Evolutionary conservation across 2,888 invertebrate genomes (phyloP).

Genomic region (Stenotaenia linearis): DNA sequence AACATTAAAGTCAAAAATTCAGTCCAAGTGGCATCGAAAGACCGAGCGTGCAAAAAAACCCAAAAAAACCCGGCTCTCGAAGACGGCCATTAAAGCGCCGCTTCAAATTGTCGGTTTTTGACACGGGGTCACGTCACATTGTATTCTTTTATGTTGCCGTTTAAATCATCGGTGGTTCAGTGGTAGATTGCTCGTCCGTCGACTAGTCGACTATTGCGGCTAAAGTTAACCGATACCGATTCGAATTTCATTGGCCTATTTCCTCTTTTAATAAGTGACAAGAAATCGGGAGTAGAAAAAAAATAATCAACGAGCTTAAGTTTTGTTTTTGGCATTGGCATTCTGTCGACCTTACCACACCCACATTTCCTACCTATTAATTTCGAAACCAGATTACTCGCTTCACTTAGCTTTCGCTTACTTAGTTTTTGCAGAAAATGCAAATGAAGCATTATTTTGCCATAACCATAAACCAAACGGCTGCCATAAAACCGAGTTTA

Average conservation of each 20-base stretch:
- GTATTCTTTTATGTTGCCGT: not conserved
- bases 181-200: not conserved
- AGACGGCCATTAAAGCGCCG: not conserved
- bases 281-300: not conserved
- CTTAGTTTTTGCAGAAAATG: not conserved
- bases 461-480: not conserved
- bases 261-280: not conserved
- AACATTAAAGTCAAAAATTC: not conserved
- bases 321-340: not conserved
- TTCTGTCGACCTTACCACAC: not conserved
- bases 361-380: not conserved
- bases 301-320: not conserved
- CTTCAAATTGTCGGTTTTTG: not conserved
- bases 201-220: not conserved
- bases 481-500: not conserved
- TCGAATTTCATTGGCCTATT: not conserved
- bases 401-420: not conserved
- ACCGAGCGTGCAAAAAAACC: no score
- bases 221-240: not conserved
- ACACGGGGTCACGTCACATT: not conserved
- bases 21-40: not conserved
- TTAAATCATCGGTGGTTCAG: not conserved
- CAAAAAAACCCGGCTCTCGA: not conserved
- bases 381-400: not conserved
- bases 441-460: not conserved